A percentile compares a stretch with the other conserved stretches of the same genome.
phyloP scores from a whole-genome alignment of 2,888 invertebrate genomes.

The Ennomos erosarius region DNA sequence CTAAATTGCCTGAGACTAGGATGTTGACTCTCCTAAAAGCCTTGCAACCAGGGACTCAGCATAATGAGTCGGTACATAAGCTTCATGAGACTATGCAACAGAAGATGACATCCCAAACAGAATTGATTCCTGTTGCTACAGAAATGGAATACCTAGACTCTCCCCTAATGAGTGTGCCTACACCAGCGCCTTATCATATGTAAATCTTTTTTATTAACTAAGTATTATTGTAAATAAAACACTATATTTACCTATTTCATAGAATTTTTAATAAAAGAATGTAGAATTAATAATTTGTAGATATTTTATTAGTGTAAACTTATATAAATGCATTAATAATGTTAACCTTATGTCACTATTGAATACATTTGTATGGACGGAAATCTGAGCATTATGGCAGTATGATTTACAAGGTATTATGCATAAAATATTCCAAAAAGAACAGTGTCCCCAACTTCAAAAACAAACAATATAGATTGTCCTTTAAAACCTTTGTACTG shows the following conservation, averaged over 20 bases:
- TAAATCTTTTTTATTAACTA: constrained; percentile 38
- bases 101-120: constrained; percentile 90
- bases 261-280: constrained; percentile 45
- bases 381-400: constrained; percentile 27
- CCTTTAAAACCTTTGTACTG: no score
- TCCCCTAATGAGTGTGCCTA: constrained; percentile 93
- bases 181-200: constrained; percentile 90
- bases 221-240: constrained; percentile 43
- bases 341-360: constrained; percentile 28
- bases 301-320: constrained; percentile 76
- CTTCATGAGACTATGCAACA: constrained; percentile 91
- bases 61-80: constrained; percentile 93
- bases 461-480: background rate
- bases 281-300: constrained; percentile 53
- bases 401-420: constrained; percentile 15
- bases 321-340: constrained; percentile 58
- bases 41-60: constrained; percentile 90
- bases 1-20: constrained; percentile 91
- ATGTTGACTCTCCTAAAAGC: constrained; percentile 93
- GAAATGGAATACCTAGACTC: constrained; percentile 92
- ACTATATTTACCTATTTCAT: constrained; percentile 36
- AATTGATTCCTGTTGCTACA: constrained; percentile 86
- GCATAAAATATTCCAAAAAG: constrained; percentile 1
- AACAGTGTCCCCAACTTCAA: constrained; percentile 1
- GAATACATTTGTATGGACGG: constrained; percentile 25